phyloP scores from a whole-genome alignment of 2,113 vertebrate species.

The rat (Rattus norvegicus) region GRCr8 NC_086021.1:176957501-176958000 shows the following conservation, averaged over 20 bases:
- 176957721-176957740: not conserved
- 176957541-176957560: not conserved
- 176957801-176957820: not conserved
- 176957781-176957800: not conserved
- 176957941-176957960: not conserved
- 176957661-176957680: not conserved
- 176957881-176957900: not conserved
- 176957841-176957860: not conserved
- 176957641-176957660: not conserved
- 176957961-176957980: not conserved
- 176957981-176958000: not conserved
- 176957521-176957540: not conserved
- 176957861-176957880: not conserved
- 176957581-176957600: rapidly evolving
- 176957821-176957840: not conserved
- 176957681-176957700: not conserved
- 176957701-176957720: too few species aligned
- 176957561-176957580: not conserved
- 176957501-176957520: not conserved
- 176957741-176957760: not conserved
- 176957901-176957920: not conserved
- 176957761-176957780: too few species aligned
- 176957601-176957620: not conserved
- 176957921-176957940: not conserved
- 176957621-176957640: not conserved